phyloP scores from a whole-genome alignment of 2,113 vertebrate genomes.

The Brachyhypopomus gauderio region DNA sequence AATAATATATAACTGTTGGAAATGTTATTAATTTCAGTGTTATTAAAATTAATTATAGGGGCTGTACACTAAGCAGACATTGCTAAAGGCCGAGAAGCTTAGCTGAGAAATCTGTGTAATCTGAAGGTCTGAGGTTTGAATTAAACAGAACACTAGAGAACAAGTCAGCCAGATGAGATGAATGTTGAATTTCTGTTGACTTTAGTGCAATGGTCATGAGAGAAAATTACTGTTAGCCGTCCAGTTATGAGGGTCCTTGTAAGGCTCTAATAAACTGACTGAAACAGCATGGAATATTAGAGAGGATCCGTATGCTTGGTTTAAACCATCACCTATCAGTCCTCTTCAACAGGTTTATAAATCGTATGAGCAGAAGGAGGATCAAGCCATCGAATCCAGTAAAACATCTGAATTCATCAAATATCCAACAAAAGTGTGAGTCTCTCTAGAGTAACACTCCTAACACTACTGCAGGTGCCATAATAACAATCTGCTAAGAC shows the following conservation, averaged over 20 bases:
- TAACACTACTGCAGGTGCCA: neutral
- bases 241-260: conserved; percentile 4
- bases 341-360: conserved; percentile 62
- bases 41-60: neutral
- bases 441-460: neutral
- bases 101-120: neutral
- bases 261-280: conserved; percentile 5
- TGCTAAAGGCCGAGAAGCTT: neutral
- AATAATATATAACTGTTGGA: neutral
- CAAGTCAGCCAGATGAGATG: neutral
- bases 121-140: conserved; percentile 3
- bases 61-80: neutral
- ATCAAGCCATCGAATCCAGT: conserved; percentile 60
- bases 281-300: neutral
- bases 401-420: conserved; percentile 71
- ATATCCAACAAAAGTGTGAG: conserved; percentile 45
- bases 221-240: conserved; percentile 39
- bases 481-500: too few species aligned
- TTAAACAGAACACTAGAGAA: conserved; percentile 3
- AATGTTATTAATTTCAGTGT: neutral
- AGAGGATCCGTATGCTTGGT: neutral
- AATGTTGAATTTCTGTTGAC: neutral
- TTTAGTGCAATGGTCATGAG: conserved; percentile 13
- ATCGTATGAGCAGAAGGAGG: conserved; percentile 66
- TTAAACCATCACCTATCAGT: conserved; percentile 61